Evolutionary conservation across 2,113 vertebrate genomes (phyloP), one percentile per base, ranked within the genome.

Genomic region (Acrocephalus arundinaceus): DNA sequence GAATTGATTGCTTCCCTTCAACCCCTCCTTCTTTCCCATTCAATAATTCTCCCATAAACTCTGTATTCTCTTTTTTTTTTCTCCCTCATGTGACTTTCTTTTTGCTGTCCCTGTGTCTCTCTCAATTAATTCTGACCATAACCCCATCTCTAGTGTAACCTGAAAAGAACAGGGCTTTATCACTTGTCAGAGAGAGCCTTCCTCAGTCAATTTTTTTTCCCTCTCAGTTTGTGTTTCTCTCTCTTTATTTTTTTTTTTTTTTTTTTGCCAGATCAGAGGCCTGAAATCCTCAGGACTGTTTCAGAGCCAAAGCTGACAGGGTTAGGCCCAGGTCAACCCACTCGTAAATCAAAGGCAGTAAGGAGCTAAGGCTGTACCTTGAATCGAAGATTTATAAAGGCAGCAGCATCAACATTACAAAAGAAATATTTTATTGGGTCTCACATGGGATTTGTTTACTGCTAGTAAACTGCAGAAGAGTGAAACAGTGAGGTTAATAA

Each of bases 1-100:
- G 86, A 97, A 98, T 95, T 97, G 97, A 98, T 97, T 97, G 57
- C 68, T 97, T 97, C 94, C 74, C 67, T 94, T 88, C 93, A 95
- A 55, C 62, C 7, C 45, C 30, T 51, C 15, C 86, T 92, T 41
- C 67, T 86, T 85, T 90, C 66, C 73, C 73, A 77, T 59, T 91
- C 86, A 86, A 58, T 91, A 84, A 68, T 81, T 95, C 85, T 87
- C 41, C 81, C 45, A 68, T 93, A 87, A 96, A 76, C 68, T 70
- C 88, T 20, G 37, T 74, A 33, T 79, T 92, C 90, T 90, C 17
- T 66, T 63, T 13, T 72, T 65, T 33, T 79, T 59, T 35, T 7
- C 30, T 67, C 4, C 2, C 4, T 61, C 46, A 55, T 4, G 15
- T 89, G 61, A 25, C 57, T 80, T 84, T 49, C 58, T 91, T 86